Conservation (phyloP, 1,140 invertebrate species). For the Ceratosolen fusciceps region DNA sequence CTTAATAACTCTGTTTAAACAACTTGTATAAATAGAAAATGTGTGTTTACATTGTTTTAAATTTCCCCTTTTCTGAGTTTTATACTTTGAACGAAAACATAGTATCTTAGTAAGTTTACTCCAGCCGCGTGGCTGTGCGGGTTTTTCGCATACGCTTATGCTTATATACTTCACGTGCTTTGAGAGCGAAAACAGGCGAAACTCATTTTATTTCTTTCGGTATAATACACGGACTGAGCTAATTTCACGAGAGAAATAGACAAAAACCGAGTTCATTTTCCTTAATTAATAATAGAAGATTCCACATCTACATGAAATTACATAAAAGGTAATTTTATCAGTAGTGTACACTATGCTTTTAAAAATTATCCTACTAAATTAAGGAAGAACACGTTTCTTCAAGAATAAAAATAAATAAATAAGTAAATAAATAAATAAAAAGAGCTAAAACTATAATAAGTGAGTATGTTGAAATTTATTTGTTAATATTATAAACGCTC, state of each 20-base stretch:
- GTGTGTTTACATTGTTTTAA: conserved; percentile 52
- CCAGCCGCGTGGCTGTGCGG: background rate
- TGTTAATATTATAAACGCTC: no score
- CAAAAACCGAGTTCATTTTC: background rate
- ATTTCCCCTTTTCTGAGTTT: background rate
- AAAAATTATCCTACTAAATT: background rate
- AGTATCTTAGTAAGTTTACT: conserved; percentile 26
- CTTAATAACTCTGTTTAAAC: background rate
- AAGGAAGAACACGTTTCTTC: background rate
- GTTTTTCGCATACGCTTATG: background rate
- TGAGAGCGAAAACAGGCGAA: conserved; percentile 35
- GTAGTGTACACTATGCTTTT: background rate
- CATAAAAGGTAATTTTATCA: background rate
- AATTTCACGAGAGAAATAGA: conserved; percentile 8
- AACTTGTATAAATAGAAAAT: background rate
- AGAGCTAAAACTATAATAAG: no score
- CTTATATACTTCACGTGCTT: conserved; percentile 49
- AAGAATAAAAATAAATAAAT: background rate
- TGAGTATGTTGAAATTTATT: no score
- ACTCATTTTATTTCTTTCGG: conserved; percentile 4
- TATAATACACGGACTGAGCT: conserved; percentile 27
- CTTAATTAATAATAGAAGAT: background rate
- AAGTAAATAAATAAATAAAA: background rate
- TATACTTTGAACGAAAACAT: conserved; percentile 10
- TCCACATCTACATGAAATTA: conserved; percentile 1